These are phyloP conservation scores for Athripsodes cinereus DNA, from an alignment of 2,888 invertebrate species.

Conservation along the genomic window DNA sequence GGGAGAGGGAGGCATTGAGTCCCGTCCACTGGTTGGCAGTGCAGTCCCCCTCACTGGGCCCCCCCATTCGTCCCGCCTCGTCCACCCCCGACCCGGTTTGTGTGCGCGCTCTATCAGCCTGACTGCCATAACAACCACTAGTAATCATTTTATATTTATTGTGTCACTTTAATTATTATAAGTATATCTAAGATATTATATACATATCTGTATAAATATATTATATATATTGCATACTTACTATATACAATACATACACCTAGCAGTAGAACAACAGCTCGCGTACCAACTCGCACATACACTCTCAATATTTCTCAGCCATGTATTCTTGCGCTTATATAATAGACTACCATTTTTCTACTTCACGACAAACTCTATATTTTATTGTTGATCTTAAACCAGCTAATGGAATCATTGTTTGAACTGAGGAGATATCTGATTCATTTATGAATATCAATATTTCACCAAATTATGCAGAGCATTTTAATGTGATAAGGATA, in stretches of 20 bases:
- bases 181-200: too few relatives aligned
- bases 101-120: background rate
- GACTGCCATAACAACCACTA: constrained; percentile 12
- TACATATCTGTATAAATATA: too few relatives aligned
- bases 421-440: too few relatives aligned
- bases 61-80: constrained; percentile 27
- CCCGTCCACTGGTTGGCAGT: constrained; percentile 30
- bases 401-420: too few relatives aligned
- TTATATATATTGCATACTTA: constrained; percentile 13
- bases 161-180: constrained; percentile 26
- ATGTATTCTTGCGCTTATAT: background rate
- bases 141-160: constrained; percentile 29
- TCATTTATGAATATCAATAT: too few relatives aligned
- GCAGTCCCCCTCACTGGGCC: constrained; percentile 12
- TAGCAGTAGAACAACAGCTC: background rate
- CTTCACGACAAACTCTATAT: too few relatives aligned
- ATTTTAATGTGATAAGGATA: too few relatives aligned
- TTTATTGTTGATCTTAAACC: too few relatives aligned
- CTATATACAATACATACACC: constrained; percentile 6
- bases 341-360: background rate
- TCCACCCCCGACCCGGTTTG: constrained; percentile 24
- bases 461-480: too few relatives aligned
- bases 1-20: constrained; percentile 9
- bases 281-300: background rate
- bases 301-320: background rate